Conservation (phyloP, 2,113 vertebrate species). For the Fukomys damarensis region DNA sequence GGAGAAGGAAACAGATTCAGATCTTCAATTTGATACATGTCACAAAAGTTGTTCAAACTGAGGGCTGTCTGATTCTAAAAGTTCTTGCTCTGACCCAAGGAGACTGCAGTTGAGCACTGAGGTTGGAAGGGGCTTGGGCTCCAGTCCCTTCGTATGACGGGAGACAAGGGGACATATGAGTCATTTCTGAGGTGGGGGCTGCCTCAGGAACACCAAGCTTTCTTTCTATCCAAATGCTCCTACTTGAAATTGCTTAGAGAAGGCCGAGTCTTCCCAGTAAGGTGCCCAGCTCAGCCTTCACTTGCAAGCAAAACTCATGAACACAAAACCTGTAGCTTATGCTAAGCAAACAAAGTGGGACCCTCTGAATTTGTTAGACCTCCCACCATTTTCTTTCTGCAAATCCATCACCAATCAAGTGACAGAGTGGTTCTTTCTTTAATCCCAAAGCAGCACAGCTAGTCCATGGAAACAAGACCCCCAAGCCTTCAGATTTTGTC, state of each 20-base stretch:
- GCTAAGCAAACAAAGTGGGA: neutral
- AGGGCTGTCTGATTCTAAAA: neutral
- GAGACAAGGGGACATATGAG: neutral
- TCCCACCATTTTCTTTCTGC: neutral
- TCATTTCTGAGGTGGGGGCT: neutral
- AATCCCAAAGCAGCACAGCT: neutral
- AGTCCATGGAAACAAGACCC: neutral
- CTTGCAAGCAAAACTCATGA: neutral
- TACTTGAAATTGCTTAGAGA: neutral
- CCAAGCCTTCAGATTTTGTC: neutral
- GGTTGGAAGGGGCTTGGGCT: neutral
- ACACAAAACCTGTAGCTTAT: neutral
- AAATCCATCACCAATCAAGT: neutral
- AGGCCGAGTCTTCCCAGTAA: neutral
- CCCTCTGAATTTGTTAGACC: neutral
- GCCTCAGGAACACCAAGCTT: neutral
- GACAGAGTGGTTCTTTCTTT: neutral
- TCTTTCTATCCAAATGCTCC: neutral
- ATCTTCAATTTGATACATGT: neutral
- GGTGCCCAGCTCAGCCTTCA: neutral
- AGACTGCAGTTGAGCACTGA: neutral
- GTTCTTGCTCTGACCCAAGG: neutral
- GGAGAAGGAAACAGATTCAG: conserved; percentile 39
- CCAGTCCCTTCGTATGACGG: neutral
- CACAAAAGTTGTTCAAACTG: neutral